A percentile compares a stretch with the other conserved stretches of the same genome.
phyloP scores from a whole-genome alignment of 2,113 vertebrate genomes.

The Silurus meridionalis region DNA sequence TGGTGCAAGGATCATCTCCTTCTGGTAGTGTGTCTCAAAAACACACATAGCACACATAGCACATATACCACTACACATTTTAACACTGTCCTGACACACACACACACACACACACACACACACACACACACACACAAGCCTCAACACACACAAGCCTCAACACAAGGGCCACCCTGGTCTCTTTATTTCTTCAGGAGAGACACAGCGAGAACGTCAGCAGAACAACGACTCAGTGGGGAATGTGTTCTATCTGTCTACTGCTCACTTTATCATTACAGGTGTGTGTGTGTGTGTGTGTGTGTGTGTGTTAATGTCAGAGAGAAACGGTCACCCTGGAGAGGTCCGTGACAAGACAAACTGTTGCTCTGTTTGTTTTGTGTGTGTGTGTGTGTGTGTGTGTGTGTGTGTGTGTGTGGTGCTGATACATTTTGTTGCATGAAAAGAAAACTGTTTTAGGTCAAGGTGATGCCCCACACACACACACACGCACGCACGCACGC shows the following conservation, averaged over 20 bases:
- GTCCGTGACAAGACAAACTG: slow-evolving; percentile 6
- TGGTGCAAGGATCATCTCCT: background rate
- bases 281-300: slow-evolving; percentile 13
- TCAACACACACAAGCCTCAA: background rate
- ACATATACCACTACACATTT: background rate
- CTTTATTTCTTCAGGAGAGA: background rate
- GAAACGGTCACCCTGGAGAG: background rate
- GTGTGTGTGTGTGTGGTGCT: background rate
- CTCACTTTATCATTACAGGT: slow-evolving; percentile 30
- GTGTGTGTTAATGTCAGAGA: background rate
- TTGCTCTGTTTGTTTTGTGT: background rate
- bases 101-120: background rate
- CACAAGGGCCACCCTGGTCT: background rate
- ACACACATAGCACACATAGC: background rate
- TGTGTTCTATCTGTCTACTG: slow-evolving; percentile 1
- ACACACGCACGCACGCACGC: background rate
- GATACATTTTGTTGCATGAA: background rate
- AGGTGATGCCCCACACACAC: background rate
- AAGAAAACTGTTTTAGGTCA: slow-evolving; percentile 6
- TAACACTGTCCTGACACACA: background rate
- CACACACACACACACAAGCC: background rate
- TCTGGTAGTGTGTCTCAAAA: background rate
- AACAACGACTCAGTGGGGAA: background rate
- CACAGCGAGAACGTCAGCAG: background rate
- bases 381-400: background rate